Base-by-base conservation (phyloP, 2,113 vertebrate species). In the Halcyon malimbica region DNA sequence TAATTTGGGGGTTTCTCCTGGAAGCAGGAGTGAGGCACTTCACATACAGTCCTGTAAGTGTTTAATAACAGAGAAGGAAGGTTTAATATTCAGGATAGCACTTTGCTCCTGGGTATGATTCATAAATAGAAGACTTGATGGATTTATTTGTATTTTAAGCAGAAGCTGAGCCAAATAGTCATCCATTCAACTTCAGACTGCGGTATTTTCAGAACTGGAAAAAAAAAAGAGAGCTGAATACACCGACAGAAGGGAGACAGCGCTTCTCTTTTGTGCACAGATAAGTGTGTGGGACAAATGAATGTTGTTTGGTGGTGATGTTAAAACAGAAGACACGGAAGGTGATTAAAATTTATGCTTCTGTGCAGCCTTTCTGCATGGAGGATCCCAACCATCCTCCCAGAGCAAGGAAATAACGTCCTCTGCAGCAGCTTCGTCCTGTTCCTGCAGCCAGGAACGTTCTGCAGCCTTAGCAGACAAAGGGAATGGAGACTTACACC, bases 81-180 rank as follows among this genome's bases (percentile, higher is more conserved):
- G 21, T 54, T 95, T 78, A 75, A 14, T 11, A 78, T 87, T 46
- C 53, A 73, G 82, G 33, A n/a, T 6, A 83, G 57, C 62, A 14
- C 48, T 87, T 48, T 86, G 67, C 65, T 83, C 63, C 70, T 39
- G 75, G 26, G 33, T 83, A 44, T 69, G 92, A 94, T 39, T 92
- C 88, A 93, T 26, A 53, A 94, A 64, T 39, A 57, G 70, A 56
- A 85, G 78, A 64, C 53, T 79, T 87, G 85, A 91, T 64, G 37
- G 60, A 76, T 95, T 89, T 87, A 85, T 82, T 92, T 76, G 21
- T 83, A 57, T 57, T 87, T 96, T 31, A 89, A 76, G 78, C 57
- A 77, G 82, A 68, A 69, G 87, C 78, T 78, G 69, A 94, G 86
- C 60, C 91, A 84, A 70, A 75, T 0, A 86, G 16, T 33, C 71